Conservation (phyloP, 1,140 invertebrate species). For the Pogonus chalceus region DNA sequence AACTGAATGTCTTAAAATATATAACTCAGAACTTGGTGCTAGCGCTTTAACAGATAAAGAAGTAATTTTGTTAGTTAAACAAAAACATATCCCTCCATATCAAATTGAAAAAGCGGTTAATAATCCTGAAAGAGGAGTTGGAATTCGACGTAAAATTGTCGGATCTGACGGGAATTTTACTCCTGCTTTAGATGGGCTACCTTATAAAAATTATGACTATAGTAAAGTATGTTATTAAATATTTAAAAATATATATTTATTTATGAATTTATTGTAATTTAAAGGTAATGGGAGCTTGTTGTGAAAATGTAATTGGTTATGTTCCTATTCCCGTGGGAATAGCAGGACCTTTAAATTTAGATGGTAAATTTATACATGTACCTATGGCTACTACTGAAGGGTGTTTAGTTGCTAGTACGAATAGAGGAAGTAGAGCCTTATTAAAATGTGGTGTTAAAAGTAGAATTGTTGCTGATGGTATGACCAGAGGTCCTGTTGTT, state of each 20-base stretch:
- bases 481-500: slow-evolving; percentile 92
- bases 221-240: slow-evolving; percentile 43
- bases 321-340: slow-evolving; percentile 90
- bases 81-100: slow-evolving; percentile 66
- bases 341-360: slow-evolving; percentile 81
- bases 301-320: slow-evolving; percentile 97
- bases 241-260: neutral
- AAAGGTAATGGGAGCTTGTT: slow-evolving; percentile 81
- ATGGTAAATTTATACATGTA: slow-evolving; percentile 71
- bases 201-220: slow-evolving; percentile 82
- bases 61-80: slow-evolving; percentile 67
- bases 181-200: slow-evolving; percentile 53
- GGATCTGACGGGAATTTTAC: slow-evolving; percentile 28
- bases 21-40: slow-evolving; percentile 56
- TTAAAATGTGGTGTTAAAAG: slow-evolving; percentile 64
- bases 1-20: slow-evolving; percentile 61
- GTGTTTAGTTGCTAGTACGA: slow-evolving; percentile 90
- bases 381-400: slow-evolving; percentile 99
- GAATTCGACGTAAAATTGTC: slow-evolving; percentile 59
- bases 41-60: slow-evolving; percentile 67
- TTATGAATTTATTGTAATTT: slow-evolving; percentile 10
- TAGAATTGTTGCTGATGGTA: slow-evolving; percentile 78
- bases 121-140: slow-evolving; percentile 72
- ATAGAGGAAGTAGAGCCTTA: slow-evolving; percentile 87
- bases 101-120: slow-evolving; percentile 74